Conservation (phyloP, 2,113 vertebrate species). For the Callionymus lyra region DNA sequence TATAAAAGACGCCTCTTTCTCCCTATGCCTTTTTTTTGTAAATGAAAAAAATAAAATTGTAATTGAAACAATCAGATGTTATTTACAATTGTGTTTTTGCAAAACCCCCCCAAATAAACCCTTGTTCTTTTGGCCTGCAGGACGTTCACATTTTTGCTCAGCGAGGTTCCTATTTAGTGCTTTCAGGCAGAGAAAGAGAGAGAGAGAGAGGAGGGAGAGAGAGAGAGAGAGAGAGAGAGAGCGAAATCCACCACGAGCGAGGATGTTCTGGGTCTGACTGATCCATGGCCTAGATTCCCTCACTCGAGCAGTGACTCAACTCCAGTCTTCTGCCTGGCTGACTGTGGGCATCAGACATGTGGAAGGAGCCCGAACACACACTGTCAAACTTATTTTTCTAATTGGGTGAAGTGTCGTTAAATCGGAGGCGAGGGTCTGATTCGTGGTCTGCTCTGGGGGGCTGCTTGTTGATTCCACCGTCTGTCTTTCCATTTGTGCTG, state of each 20-base stretch:
- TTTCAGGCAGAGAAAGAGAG: not conserved
- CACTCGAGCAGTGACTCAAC: slow-evolving; percentile 50
- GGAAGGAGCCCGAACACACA: slow-evolving; percentile 28
- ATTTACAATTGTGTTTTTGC: too few relatives aligned
- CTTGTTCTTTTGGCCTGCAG: slow-evolving; percentile 25
- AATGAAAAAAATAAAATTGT: too few relatives aligned
- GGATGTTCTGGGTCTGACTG: slow-evolving; percentile 47
- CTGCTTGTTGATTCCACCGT: not conserved
- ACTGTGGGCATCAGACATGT: slow-evolving; percentile 33
- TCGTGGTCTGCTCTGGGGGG: slow-evolving; percentile 3
- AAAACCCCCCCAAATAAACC: not conserved
- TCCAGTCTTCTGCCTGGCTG: slow-evolving; percentile 55
- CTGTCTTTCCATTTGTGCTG: not conserved
- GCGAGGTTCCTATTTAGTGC: slow-evolving; percentile 7
- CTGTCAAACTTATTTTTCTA: slow-evolving; percentile 17
- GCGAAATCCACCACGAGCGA: slow-evolving; percentile 13
- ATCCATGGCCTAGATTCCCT: slow-evolving; percentile 58
- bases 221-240: not conserved
- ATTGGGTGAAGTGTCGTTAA: slow-evolving; percentile 22
- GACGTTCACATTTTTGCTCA: slow-evolving; percentile 11
- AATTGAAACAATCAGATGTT: too few relatives aligned
- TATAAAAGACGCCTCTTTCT: too few relatives aligned
- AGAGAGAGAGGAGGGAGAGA: not conserved
- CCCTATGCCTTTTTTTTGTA: too few relatives aligned
- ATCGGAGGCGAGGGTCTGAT: slow-evolving; percentile 5